Evolutionary conservation across 2,888 invertebrate species (phyloP), one percentile per base, ranked within the genome.

Genomic region (Ormyrus rosae): DNA sequence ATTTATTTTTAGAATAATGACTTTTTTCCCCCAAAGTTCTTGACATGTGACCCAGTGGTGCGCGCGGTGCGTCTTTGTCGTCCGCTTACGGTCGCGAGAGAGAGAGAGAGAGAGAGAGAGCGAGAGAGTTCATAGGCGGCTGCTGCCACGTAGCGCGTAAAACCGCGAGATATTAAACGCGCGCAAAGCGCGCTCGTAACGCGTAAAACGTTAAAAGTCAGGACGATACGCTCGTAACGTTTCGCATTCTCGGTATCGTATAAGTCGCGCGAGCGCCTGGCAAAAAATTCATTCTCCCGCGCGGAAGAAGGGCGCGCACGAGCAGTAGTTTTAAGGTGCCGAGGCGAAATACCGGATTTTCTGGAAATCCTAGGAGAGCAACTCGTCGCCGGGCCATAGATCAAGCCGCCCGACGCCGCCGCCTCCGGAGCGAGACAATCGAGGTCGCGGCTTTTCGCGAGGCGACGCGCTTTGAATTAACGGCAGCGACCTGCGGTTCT

Each of bases 291-390:
- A 34, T 34, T 34, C 34, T 34, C 34, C 34, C n/a, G 45, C 48
- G 84, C 86, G 86, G 85, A 85, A 85, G 84, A 86, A 84, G 85
- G 84, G 85, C 86, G 84, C 86, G 84, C 19, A 19, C 19, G 2
- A 34, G 34, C 4, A 34, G 34, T 34, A 83, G 82, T 84, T 83
- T 83, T 82, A 81, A 83, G 81, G 76, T 81, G 51, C 13, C 82
- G 69, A 69, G 76, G 34, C 34, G 34, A 34, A 81, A 81, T 87
- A 88, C 88, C 85, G 86, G 89, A 89, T 87, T 89, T 89, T 89
- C 89, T 87, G 86, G 88, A 87, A 87, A 88, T 86, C 87, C 87
- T 84, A 83, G 85, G 84, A 83, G 71, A 65, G 75, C 77, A 48
- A 76, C 19, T 64, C 65, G 76, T 69, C 80, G 34, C 34, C 34